These are phyloP conservation scores for Anagyrus pseudococci DNA, from an alignment of 2,888 invertebrate species.

Conservation along the genomic window DNA sequence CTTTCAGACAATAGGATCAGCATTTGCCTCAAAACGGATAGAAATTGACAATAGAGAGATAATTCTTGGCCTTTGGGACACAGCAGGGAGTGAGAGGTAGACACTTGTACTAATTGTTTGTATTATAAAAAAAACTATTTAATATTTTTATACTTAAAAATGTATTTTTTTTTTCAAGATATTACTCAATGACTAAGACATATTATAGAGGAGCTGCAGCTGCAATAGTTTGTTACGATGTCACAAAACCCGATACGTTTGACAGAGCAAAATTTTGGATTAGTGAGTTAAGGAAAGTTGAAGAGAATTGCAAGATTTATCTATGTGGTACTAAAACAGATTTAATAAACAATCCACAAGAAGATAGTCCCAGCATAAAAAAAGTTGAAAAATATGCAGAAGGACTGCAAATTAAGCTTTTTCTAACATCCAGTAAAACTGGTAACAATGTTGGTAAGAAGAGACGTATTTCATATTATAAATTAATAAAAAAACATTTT, in stretches of 20 bases:
- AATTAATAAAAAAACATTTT: background rate
- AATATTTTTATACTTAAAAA: background rate
- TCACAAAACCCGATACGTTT: conserved; percentile 68
- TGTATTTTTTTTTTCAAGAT: conserved; percentile 58
- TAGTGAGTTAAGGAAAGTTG: conserved; percentile 68
- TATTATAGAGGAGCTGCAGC: conserved; percentile 77
- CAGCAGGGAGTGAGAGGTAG: conserved; percentile 76
- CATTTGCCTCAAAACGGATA: conserved; percentile 71
- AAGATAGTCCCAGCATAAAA: conserved; percentile 63
- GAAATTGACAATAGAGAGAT: conserved; percentile 63
- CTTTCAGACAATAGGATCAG: conserved; percentile 73
- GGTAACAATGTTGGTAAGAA: conserved; percentile 71
- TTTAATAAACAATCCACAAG: conserved; percentile 54
- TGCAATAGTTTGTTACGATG: conserved; percentile 77
- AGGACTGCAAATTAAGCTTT: conserved; percentile 66
- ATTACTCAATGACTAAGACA: conserved; percentile 74
- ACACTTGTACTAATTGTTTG: background rate
- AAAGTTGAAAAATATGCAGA: conserved; percentile 66
- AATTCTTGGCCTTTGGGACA: conserved; percentile 75
- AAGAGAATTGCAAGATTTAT: conserved; percentile 74
- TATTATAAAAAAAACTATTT: background rate
- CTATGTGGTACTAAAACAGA: conserved; percentile 74
- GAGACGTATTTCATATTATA: conserved; percentile 1
- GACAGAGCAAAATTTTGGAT: conserved; percentile 72
- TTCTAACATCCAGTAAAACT: conserved; percentile 73